Evolutionary conservation across 1,140 invertebrate genomes (phyloP).

Genomic region (Sycophila sp.): DNA sequence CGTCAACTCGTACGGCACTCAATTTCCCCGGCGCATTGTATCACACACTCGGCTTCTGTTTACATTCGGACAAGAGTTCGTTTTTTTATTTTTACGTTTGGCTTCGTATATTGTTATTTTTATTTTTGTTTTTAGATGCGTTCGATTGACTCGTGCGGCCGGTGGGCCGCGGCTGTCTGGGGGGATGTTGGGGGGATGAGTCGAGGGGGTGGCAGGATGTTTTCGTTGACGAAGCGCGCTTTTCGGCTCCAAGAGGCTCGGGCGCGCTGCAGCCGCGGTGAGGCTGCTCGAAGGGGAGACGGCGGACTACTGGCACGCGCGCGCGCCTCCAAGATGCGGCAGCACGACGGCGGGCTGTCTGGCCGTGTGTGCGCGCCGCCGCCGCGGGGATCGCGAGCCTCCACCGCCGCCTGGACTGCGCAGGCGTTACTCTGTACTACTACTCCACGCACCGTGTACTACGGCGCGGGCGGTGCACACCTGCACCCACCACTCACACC

Average conservation of each 20-base stretch:
- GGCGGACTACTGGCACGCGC: neutral
- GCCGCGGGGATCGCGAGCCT: neutral
- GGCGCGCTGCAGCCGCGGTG: neutral
- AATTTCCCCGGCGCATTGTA: no score
- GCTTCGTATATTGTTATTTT: no score
- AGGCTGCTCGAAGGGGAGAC: neutral
- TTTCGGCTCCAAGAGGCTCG: neutral
- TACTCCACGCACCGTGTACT: neutral
- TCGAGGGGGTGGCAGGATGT: no score
- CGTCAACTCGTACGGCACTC: neutral
- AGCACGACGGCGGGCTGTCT: neutral
- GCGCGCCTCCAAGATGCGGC: neutral
- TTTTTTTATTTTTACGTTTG: no score
- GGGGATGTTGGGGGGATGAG: neutral
- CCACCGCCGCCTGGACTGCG: neutral
- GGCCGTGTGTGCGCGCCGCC: neutral
- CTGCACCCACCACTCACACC: neutral
- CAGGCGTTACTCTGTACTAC: slow-evolving; percentile 1
- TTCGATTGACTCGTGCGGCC: no score
- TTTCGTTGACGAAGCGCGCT: neutral
- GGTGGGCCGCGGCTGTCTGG: no score
- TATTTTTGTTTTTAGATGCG: no score
- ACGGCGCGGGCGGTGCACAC: neutral
- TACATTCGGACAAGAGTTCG: no score
- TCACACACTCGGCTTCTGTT: no score